Evolutionary conservation across 2,113 vertebrate genomes (phyloP).

Genomic region (Helogale parvula): DNA sequence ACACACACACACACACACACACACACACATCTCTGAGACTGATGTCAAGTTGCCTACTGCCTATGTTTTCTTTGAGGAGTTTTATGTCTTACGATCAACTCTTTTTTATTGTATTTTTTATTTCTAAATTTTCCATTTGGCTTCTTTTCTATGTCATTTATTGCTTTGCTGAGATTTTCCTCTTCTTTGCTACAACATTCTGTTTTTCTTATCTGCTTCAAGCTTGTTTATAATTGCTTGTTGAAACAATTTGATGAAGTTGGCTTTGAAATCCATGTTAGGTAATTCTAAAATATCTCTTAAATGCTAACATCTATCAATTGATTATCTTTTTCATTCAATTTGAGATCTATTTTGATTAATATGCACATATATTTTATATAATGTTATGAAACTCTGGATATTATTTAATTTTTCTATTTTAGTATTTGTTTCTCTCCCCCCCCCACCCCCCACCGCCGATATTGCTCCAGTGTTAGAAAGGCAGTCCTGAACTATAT

Average conservation of each 20-base stretch:
- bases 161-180: neutral
- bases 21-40: neutral
- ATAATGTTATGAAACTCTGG: neutral
- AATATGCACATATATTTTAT: neutral
- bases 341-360: neutral
- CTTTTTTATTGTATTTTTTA: neutral
- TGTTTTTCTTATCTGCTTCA: neutral
- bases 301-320: neutral
- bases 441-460: too few relatives aligned
- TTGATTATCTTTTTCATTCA: neutral
- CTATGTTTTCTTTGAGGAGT: neutral
- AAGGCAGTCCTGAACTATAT: neutral
- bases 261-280: neutral
- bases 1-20: too few relatives aligned
- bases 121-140: neutral
- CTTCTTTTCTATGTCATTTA: neutral
- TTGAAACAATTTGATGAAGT: neutral
- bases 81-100: neutral
- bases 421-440: neutral
- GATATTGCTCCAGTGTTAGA: neutral
- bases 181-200: neutral
- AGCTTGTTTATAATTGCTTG: neutral
- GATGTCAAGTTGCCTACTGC: neutral
- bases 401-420: neutral
- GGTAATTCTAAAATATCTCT: neutral